Evolutionary conservation across 2,888 invertebrate genomes (phyloP), one percentile per base, ranked within the genome.

Genomic region (Drosophila suboccidentalis): DNA sequence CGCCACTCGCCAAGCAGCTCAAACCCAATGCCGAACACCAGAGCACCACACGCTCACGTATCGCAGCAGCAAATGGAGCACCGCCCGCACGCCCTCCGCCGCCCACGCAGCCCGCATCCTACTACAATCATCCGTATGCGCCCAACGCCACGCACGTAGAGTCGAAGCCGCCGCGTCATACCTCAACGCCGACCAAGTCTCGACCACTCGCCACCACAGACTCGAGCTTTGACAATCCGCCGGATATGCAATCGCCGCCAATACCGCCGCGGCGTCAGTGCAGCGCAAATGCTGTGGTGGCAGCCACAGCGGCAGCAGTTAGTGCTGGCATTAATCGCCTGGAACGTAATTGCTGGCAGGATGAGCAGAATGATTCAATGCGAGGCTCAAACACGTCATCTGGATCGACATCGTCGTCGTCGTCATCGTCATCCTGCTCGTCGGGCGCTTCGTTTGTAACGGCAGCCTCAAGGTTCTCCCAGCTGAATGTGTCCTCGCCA

Each of bases 201-300:
- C 80, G 71, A 2, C 13, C 75, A 32, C 66, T 86, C 54, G 73
- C 83, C 51, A 88, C 84, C 13, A 89, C 90, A n/a, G 89, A 91
- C 63, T 91, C 91, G 10, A 82, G 80, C 44, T 93, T 91, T 76
- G 93, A 93, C 73, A 89, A 75, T 66, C 92, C 93, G 29, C 93
- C 93, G 38, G 92, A 92, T 70, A 89, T 93, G 81, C 90, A 91
- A 50, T 92, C 93, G 47, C 93, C 93, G 15, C 93, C 93, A 5
- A 90, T 93, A 54, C 93, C 93, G 15, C 92, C 92, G 32, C 80
- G 91, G 22, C 85, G 87, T 39, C 90, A 80, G 71, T 83, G 87
- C 46, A 81, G 86, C 62, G 59, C 74, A 8, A 86, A 87, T 67
- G 80, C 84, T 22, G 79, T 87, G 3, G 84, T 84, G 39, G 88